Base-by-base conservation (phyloP, 2,888 invertebrate species). In the Theodoxus fluviatilis region DNA sequence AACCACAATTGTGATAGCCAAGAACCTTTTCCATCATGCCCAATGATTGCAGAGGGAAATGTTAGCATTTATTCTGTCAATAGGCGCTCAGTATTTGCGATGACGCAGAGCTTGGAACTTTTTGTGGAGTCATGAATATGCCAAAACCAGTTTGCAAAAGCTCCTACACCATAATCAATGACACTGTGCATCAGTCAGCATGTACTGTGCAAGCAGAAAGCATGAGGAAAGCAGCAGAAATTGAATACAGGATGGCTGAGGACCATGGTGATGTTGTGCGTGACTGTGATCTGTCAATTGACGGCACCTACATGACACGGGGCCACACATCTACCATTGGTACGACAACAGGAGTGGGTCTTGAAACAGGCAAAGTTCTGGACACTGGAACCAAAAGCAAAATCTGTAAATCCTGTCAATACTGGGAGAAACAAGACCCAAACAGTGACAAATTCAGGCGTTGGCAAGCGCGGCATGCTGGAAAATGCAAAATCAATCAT, bases 51-150 rank as follows among this genome's bases (percentile, higher is more conserved):
- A 9, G 22, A 37, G 3, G 49, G 52, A 4, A 67, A 35, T 67
- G 0, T 52, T 22, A 15, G 43, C 18, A 47, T 65, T 0, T 15
- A 31, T 4, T 3, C 12, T 28, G 47, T 47, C 25, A 67, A 67
- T n/a, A 6, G 37, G 2, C 35, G 37, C 28, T 15, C 67, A 12
- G 33, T n/a, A 7, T 67, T 35, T 67, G 52, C 67, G 0, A 67
- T 52, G 67, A 33, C 7, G 35, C 67, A 7, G 52, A 67, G 1
- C 52, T 67, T 2, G 22, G 35, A 1, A 52, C 67, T 2, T 67
- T 67, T 22, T 67, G 67, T 52, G 52, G 67, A 1, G 35, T 35
- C 3, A 67, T 67, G 67, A 37, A 67, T n/a, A 4, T 67, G 4
- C 52, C 52, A 1, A 25, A 6, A 40, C 47, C 65, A 22, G 65